These are phyloP conservation scores for Origma solitaria DNA, from an alignment of 2,113 vertebrate species.

Conservation along the genomic window DNA sequence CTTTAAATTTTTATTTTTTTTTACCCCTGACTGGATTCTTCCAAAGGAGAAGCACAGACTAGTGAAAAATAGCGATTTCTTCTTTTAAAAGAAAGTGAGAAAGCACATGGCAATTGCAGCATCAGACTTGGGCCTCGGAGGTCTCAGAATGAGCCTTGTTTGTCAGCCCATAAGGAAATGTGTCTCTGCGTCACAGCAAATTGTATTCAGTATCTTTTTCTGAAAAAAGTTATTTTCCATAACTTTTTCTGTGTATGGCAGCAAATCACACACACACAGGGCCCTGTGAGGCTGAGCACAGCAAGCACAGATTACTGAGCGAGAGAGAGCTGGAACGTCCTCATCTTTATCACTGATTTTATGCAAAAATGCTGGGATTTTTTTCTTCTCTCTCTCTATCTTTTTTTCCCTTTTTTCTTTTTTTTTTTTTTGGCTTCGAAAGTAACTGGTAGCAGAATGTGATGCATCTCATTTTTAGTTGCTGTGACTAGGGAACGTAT, in stretches of 20 bases:
- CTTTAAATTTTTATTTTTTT: background rate
- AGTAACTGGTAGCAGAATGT: background rate
- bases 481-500: background rate
- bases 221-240: no score
- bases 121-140: background rate
- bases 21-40: background rate
- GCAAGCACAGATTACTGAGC: background rate
- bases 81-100: background rate
- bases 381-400: no score
- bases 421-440: background rate
- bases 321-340: background rate
- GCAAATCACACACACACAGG: accelerated
- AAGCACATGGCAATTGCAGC: background rate
- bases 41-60: background rate
- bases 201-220: background rate
- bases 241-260: background rate
- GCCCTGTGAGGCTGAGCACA: background rate
- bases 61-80: background rate
- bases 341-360: background rate
- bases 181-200: background rate
- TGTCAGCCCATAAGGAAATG: accelerated
- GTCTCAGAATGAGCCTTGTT: background rate
- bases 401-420: no score
- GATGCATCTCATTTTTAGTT: background rate
- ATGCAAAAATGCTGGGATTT: background rate